A percentile compares a stretch with the other conserved stretches of the same genome.
These are phyloP conservation scores for Oryzias melastigma DNA, from an alignment of 2,113 vertebrate genomes.

Conservation along the genomic window DNA sequence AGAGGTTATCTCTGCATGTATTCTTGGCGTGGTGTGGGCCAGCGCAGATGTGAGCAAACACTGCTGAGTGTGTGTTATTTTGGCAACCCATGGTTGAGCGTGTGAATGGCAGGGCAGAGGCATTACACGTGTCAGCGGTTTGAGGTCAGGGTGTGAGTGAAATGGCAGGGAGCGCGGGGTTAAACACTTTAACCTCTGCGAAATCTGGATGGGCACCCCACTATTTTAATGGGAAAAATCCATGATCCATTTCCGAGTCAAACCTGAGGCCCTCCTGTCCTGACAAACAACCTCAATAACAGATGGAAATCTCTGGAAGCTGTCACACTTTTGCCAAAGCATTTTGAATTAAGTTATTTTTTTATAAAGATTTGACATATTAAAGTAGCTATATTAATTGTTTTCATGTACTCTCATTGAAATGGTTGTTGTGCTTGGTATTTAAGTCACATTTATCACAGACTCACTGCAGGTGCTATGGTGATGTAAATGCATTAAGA, in stretches of 20 bases:
- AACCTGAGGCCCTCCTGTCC: constrained; percentile 21
- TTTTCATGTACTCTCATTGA: constrained; percentile 3
- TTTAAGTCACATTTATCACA: constrained; percentile 40
- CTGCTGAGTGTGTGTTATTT: constrained; percentile 48
- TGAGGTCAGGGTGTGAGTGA: constrained; percentile 50
- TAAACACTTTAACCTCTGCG: constrained; percentile 71
- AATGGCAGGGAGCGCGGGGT: constrained; percentile 58
- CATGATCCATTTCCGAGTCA: constrained; percentile 62
- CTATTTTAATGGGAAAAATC: constrained; percentile 70
- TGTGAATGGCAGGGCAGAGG: constrained; percentile 28
- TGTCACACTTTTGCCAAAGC: neutral
- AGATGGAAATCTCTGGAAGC: constrained; percentile 10
- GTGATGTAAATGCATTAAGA: constrained; percentile 52
- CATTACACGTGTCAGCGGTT: constrained; percentile 56
- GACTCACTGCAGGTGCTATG: constrained; percentile 17
- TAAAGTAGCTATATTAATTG: neutral
- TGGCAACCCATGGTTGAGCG: constrained; percentile 20
- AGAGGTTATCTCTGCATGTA: constrained; percentile 41
- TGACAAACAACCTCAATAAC: constrained; percentile 5
- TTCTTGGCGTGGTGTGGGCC: constrained; percentile 32
- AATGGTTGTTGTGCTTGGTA: constrained; percentile 17
- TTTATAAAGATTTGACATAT: constrained; percentile 1
- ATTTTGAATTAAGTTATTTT: neutral
- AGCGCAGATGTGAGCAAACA: constrained; percentile 12
- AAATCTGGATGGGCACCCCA: constrained; percentile 46